Base-by-base conservation (phyloP, 2,888 invertebrate genomes). In the Nasonovia ribisnigri region DNA sequence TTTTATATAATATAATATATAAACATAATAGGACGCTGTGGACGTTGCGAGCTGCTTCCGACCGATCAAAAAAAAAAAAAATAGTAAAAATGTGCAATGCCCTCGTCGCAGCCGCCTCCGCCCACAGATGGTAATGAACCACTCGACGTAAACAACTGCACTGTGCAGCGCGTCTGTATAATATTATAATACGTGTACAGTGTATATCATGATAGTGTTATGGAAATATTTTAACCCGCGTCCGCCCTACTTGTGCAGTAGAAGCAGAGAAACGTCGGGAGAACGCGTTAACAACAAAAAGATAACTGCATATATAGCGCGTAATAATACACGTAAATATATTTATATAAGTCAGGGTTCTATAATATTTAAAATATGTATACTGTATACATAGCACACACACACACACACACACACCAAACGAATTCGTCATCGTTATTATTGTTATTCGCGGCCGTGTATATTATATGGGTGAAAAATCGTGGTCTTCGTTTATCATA, bases 121-220 rank as follows among this genome's bases (percentile, higher is more conserved):
- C 84, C 84, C 91, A 67, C 91, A 54, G 84, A 91, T 84, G 84
- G 54, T 91, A 91, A 91, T 91, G 91, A 91, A 91, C 91, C 84
- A 91, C 84, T 91, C n/a, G 84, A 91, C 84, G 91, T 84, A 84
- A 84, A 91, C 54, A 77, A 91, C 54, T 10, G 43, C 43, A 86
- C 29, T 46, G 3, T 10, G 43, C 43, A 86, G 46, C 86, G 3
- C 42, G 54, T 54, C 24, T 60, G 36, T 42, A 42, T 84, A 84
- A 51, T 88, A 88, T 43, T 29, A 46, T 46, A 46, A 46, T 46
- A 46, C 11, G 46, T 46, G 20, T 20, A 51, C 51, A 51, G 51
- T 60, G 36, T 42, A 42, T 84, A 88, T 43, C 29, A 86, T n/a
- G 67, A 67, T 77, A 36, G 77, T 77, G 24, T 90, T 3, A 67